phyloP scores from a whole-genome alignment of 2,888 invertebrate species.

The Lithophane socia region DNA sequence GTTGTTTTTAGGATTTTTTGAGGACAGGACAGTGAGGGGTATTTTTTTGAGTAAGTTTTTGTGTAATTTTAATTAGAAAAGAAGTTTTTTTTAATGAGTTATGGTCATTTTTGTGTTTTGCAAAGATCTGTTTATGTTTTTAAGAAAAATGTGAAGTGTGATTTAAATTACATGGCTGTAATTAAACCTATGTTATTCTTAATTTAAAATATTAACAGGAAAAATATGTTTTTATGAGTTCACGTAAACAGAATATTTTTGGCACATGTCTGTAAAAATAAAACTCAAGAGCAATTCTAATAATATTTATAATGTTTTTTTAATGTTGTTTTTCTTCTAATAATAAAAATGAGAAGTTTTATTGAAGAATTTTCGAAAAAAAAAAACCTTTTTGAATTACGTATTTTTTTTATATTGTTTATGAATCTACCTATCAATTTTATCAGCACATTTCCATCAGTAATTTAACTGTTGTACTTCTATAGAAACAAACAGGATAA shows the following conservation, averaged over 20 bases:
- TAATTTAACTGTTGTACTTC: slow-evolving; percentile 1
- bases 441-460: not conserved
- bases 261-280: slow-evolving; percentile 16
- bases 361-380: not conserved
- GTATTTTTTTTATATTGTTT: too few relatives aligned
- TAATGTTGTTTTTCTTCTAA: slow-evolving; percentile 2
- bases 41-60: not conserved
- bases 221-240: not conserved
- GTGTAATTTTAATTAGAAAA: not conserved
- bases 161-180: not conserved
- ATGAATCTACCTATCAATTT: not conserved
- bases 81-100: not conserved
- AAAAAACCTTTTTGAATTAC: not conserved
- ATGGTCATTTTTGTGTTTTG: not conserved
- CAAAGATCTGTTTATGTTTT: not conserved
- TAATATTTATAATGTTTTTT: slow-evolving; percentile 12
- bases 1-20: slow-evolving; percentile 6
- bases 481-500: slow-evolving; percentile 12
- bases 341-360: not conserved
- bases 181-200: too few relatives aligned
- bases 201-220: not conserved
- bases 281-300: not conserved
- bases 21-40: too few relatives aligned
- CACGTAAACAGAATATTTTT: slow-evolving; percentile 31
- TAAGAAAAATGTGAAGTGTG: not conserved